Base-by-base conservation (phyloP, 2,797 vertebrate species). In the Leptatherina wallacei region DNA sequence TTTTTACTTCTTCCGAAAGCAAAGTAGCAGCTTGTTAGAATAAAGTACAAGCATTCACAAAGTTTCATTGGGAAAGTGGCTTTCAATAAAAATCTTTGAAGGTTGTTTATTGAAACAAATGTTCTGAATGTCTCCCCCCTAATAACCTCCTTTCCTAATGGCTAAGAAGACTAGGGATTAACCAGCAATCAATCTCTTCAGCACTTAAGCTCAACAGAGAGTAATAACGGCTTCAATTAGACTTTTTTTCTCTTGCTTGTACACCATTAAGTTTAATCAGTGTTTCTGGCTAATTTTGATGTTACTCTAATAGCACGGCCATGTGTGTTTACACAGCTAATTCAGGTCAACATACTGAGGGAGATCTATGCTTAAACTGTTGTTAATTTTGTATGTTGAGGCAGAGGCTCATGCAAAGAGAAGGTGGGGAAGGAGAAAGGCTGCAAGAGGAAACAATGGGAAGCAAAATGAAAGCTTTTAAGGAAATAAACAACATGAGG, bases 71-170 rank as follows among this genome's bases (percentile, higher is more conserved):
- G 83, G 69, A 80, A 89, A 91, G 80, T 84, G 80, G 83, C 77
- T 91, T 83, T 89, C 75, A 85, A 83, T 90, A 84, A 81, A 89
- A 90, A 82, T 73, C 71, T 55, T 49, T 32, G 70, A 69, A 62
- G 69, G 49, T 85, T 89, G 69, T 85, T 91, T 89, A 91, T 91
- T 88, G 71, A 91, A 92, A 92, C 79, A 87, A 91, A 91, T 90
- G 80, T 75, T 79, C 63, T 22, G 69, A 74, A 75, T 69, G 69
- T 81, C 72, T 84, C 62, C 61, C 52, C 73, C 79, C 72, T 89
- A 90, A 92, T 91, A 90, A 88, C 83, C 78, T 60, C 64, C 64
- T 22, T 32, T 70, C 70, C 80, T 90, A 92, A 93, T 93, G 86
- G 90, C 82, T 74, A 71, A 83, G 78, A 90, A 81, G 81, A 87